Evolutionary conservation across 2,797 vertebrate species (phyloP), one percentile per base, ranked within the genome.

Genomic region (Labeo calbasu): DNA sequence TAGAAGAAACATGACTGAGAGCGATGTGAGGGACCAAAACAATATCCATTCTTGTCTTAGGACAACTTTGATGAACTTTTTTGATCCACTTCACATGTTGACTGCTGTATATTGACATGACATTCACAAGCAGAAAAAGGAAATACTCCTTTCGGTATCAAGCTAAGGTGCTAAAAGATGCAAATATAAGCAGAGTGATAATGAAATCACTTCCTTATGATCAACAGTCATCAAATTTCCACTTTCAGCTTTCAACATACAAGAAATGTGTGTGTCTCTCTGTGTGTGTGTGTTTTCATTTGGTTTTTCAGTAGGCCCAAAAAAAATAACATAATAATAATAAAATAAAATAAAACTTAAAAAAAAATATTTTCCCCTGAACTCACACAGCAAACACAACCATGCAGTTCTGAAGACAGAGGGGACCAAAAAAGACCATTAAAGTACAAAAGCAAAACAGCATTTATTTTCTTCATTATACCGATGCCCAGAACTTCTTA

Each of bases 391-490:
- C 28, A 61, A 61, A 70, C 5, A 57, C 5, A 46, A 46, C 8
- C 0, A 2, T 23, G n/a, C 1, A n/a, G 17, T 23, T 43, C 53
- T 43, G 23, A 68, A 63, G 36, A 75, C 17, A 71, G 51, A n/a
- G 43, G 7, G 15, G 8, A 71, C 25, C 13, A 55, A 70, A 79
- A 70, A 51, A 43, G 28, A 55, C 21, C 43, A 19, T 43, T 63
- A n/a, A 59, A 48, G 48, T n/a, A 43, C 48, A 75, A 57, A 76
- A 48, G 53, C 15, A 14, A 79, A 68, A 66, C 7, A 69, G 6
- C 15, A 28, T 50, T 59, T 40, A 66, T 84, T 84, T 75, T 86
- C 48, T 28, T 81, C 65, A 66, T 82, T 65, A 80, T 81, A 63
- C 32, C 21, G 57, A 71, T 71, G 65, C 50, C 55, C 25, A 76